Percentiles rank a stretch among this genome's conserved stretches.
These are phyloP conservation scores for Acronicta aceris DNA, from an alignment of 2,888 invertebrate species.

Conservation along the genomic window DNA sequence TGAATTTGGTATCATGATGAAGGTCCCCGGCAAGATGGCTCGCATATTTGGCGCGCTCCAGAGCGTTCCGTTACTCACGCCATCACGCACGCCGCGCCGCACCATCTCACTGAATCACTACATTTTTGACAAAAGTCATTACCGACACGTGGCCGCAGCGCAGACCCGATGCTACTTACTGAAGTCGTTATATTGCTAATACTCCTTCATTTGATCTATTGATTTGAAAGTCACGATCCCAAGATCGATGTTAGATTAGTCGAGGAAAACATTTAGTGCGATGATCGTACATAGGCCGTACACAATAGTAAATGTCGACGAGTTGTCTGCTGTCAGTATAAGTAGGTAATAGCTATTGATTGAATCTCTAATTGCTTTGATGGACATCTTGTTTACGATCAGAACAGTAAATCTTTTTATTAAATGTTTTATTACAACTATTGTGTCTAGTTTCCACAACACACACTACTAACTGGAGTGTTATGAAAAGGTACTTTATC, in stretches of 20 bases:
- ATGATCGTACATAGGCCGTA: too few relatives aligned
- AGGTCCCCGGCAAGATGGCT: slow-evolving; percentile 36
- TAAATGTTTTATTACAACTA: too few relatives aligned
- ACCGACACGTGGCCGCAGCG: neutral
- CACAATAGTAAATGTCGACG: too few relatives aligned
- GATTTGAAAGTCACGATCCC: neutral
- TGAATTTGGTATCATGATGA: slow-evolving; percentile 28
- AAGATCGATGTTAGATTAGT: neutral
- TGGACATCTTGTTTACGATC: neutral
- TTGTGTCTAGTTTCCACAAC: too few relatives aligned
- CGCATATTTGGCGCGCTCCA: slow-evolving; percentile 46
- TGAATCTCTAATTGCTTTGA: neutral
- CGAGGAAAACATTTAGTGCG: too few relatives aligned
- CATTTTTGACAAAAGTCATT: slow-evolving; percentile 26
- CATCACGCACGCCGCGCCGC: neutral
- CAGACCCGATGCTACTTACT: neutral
- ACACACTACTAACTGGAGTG: too few relatives aligned
- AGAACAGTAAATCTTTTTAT: too few relatives aligned
- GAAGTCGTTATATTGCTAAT: neutral
- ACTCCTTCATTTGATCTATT: neutral
- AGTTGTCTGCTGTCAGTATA: neutral
- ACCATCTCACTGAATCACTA: slow-evolving; percentile 36
- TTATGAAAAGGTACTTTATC: too few relatives aligned
- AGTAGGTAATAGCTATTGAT: neutral
- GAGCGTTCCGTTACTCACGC: slow-evolving; percentile 40